Conservation (phyloP, 2,113 vertebrate species). For the Kryptolebias marmoratus region DNA sequence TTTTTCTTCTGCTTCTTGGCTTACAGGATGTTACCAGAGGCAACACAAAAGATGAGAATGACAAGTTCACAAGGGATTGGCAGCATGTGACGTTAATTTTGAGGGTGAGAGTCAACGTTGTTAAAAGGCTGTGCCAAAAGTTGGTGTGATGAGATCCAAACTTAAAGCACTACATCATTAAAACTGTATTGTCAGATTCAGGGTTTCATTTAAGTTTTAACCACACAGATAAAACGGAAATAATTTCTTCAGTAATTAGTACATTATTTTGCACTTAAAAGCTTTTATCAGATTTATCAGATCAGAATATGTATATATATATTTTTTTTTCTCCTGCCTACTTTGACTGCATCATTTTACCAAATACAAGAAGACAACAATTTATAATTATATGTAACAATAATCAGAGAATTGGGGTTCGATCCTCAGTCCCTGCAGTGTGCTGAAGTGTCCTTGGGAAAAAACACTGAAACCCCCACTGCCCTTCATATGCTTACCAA, state of each 20-base stretch:
- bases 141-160: conserved; percentile 64
- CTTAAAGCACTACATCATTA: conserved; percentile 74
- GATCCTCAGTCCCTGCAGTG: too few relatives aligned
- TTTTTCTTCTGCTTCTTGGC: conserved; percentile 66
- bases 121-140: conserved; percentile 64
- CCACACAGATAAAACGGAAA: conserved; percentile 32
- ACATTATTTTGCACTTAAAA: conserved; percentile 32
- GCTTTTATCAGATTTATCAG: too few relatives aligned
- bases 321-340: too few relatives aligned
- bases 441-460: too few relatives aligned
- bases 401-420: too few relatives aligned
- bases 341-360: too few relatives aligned
- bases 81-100: conserved; percentile 33
- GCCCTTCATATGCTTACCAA: too few relatives aligned
- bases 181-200: conserved; percentile 67
- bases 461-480: too few relatives aligned
- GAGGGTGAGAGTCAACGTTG: conserved; percentile 45
- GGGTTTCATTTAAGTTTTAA: conserved; percentile 57
- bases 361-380: too few relatives aligned
- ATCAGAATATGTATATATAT: too few relatives aligned
- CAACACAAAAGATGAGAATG: conserved; percentile 42
- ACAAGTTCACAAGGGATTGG: conserved; percentile 60
- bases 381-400: too few relatives aligned
- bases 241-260: conserved; percentile 29
- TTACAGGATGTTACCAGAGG: conserved; percentile 57